phyloP scores from a whole-genome alignment of 2,888 invertebrate genomes.

The Lycaena phlaeas region DNA sequence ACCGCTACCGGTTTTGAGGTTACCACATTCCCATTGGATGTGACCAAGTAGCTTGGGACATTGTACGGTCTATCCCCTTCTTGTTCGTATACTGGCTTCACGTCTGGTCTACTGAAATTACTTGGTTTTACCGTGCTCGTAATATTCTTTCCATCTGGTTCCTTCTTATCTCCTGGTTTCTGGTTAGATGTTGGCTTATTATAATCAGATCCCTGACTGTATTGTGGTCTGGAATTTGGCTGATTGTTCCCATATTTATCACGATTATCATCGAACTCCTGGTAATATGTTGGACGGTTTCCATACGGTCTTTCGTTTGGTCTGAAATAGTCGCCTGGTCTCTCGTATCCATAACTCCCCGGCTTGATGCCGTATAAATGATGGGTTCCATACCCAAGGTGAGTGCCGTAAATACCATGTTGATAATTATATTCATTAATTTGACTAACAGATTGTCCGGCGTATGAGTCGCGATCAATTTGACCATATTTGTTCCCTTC shows the following conservation, averaged over 20 bases:
- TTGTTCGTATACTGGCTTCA: constrained; percentile 56
- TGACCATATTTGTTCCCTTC: neutral
- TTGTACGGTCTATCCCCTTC: constrained; percentile 45
- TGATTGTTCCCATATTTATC: neutral
- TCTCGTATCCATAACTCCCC: constrained; percentile 16
- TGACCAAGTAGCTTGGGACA: constrained; percentile 39
- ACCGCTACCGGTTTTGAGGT: constrained; percentile 51
- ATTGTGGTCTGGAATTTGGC: neutral
- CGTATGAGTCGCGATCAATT: neutral
- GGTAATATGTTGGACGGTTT: neutral
- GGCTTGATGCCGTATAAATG: constrained; percentile 23
- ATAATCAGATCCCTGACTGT: neutral
- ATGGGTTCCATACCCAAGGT: constrained; percentile 23
- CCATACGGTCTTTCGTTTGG: constrained; percentile 15
- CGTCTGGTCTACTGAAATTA: constrained; percentile 23
- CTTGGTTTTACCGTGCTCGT: constrained; percentile 17
- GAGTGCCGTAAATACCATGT: constrained; percentile 18
- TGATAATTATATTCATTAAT: constrained; percentile 10
- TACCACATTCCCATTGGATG: constrained; percentile 42
- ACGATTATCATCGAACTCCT: constrained; percentile 1
- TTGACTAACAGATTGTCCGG: neutral
- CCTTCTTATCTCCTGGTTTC: constrained; percentile 13
- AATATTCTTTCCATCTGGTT: constrained; percentile 13
- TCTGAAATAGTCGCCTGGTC: constrained; percentile 13
- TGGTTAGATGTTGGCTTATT: neutral